phyloP scores from a whole-genome alignment of 2,113 vertebrate species.

The Clarias gariepinus region DNA sequence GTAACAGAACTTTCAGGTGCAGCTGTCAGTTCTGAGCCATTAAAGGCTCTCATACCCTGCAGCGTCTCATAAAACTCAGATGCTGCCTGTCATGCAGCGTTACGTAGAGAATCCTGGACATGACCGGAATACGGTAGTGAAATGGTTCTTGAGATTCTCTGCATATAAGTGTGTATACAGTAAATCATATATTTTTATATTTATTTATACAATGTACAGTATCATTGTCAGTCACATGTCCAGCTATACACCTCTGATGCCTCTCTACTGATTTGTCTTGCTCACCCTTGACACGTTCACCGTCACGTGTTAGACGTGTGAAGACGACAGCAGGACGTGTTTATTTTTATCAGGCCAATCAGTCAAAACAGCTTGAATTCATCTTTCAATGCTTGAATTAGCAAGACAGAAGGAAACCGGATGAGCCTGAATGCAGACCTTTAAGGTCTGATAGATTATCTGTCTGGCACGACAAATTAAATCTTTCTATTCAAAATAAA shows the following conservation, averaged over 20 bases:
- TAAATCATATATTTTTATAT: neutral
- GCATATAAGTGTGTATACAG: too few relatives aligned
- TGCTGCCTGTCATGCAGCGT: neutral
- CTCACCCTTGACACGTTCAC: neutral
- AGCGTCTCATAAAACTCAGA: neutral
- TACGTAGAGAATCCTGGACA: neutral
- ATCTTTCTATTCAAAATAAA: neutral
- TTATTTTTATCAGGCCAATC: slow-evolving; percentile 33
- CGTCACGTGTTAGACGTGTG: neutral
- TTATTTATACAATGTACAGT: neutral
- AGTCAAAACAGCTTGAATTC: slow-evolving; percentile 40
- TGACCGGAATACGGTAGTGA: too few relatives aligned
- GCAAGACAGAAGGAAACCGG: slow-evolving; percentile 6
- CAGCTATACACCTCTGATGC: too few relatives aligned
- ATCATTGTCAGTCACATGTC: neutral
- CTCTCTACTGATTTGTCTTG: neutral
- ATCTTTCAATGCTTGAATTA: slow-evolving; percentile 9
- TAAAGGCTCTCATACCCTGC: neutral
- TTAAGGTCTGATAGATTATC: neutral
- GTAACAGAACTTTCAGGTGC: neutral
- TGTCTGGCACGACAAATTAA: neutral
- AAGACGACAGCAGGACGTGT: slow-evolving; percentile 27
- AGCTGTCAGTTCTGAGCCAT: neutral
- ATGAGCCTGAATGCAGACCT: neutral
- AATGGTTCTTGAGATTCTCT: neutral